phyloP scores from a whole-genome alignment of 2,797 vertebrate genomes.

The Acrossocheilus fasciatus region DNA sequence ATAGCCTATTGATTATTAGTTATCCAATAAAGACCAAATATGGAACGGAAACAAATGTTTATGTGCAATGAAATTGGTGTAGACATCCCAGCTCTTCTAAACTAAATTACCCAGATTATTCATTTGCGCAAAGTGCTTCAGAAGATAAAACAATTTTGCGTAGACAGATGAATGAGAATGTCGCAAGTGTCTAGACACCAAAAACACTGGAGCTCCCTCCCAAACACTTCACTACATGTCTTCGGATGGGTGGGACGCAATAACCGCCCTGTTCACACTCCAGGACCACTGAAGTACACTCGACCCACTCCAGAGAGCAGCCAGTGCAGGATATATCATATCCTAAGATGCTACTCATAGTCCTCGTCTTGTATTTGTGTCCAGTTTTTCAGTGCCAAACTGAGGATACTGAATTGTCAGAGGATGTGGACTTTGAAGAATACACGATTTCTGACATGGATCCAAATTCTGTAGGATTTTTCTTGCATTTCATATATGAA shows the following conservation, averaged over 20 bases:
- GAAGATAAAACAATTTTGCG: background rate
- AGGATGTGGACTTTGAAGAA: slow-evolving; percentile 60
- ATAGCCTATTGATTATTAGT: background rate
- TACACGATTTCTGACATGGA: slow-evolving; percentile 62
- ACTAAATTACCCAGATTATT: background rate
- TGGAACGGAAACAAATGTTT: background rate
- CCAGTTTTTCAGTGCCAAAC: slow-evolving; percentile 49
- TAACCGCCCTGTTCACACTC: slow-evolving; percentile 9
- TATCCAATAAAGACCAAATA: background rate
- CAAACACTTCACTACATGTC: background rate
- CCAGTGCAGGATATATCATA: slow-evolving; percentile 9
- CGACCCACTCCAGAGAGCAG: slow-evolving; percentile 47
- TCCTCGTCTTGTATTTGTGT: slow-evolving; percentile 59
- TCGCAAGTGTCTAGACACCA: background rate
- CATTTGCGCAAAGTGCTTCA: background rate
- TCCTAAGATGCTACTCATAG: slow-evolving; percentile 66
- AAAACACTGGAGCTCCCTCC: background rate
- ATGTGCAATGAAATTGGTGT: background rate
- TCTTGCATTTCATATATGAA: background rate
- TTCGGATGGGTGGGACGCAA: slow-evolving; percentile 22
- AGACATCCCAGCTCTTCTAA: background rate
- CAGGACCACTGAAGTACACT: slow-evolving; percentile 57
- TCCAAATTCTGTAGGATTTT: slow-evolving; percentile 70
- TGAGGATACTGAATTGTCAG: slow-evolving; percentile 26
- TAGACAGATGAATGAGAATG: background rate